phyloP scores from a whole-genome alignment of 2,797 vertebrate genomes.

The Rhynchonycteris naso region DNA sequence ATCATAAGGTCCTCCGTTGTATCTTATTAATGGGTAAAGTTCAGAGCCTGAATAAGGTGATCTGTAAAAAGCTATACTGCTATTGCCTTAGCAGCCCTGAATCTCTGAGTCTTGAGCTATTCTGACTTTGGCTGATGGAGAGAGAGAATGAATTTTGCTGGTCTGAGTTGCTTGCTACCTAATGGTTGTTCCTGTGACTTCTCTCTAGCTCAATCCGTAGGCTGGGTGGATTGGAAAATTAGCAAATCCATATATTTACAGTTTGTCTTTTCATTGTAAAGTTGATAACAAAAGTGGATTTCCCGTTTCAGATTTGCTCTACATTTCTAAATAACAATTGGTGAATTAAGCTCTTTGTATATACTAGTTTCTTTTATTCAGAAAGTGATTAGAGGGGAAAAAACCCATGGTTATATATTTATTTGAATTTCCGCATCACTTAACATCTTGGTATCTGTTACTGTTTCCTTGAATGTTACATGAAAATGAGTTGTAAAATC shows the following conservation, averaged over 20 bases:
- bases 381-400: neutral
- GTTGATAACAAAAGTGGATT: neutral
- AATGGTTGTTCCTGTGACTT: neutral
- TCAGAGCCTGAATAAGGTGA: neutral
- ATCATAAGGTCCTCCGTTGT: conserved; percentile 83
- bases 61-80: neutral
- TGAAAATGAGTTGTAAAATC: neutral
- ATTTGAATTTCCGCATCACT: conserved; percentile 5
- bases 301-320: neutral
- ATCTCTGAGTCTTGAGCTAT: neutral
- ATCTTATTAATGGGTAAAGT: neutral
- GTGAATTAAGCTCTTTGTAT: neutral
- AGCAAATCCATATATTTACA: neutral
- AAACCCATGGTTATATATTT: neutral
- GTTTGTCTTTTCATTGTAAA: neutral
- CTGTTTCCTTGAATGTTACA: neutral
- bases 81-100: neutral
- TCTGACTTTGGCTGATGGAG: neutral
- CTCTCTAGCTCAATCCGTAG: neutral
- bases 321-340: neutral
- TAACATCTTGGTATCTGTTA: neutral
- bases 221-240: neutral
- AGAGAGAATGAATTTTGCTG: neutral
- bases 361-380: neutral
- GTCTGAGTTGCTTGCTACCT: neutral